Conservation (phyloP, 2,888 invertebrate species). For the Pocota personata region DNA sequence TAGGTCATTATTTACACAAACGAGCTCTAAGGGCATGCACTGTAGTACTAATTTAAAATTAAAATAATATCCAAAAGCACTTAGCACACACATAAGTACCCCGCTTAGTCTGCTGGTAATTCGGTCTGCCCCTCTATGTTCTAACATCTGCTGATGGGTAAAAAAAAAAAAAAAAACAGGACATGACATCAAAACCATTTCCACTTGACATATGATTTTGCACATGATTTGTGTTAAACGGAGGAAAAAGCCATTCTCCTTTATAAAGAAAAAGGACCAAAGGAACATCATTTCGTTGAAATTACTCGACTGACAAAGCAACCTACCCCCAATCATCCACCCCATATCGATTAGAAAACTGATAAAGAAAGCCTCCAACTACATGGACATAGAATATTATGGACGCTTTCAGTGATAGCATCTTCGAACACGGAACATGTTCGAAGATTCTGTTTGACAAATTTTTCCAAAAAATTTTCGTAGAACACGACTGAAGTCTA, state of each 20-base stretch:
- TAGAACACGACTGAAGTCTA: slow-evolving; percentile 1
- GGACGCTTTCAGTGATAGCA: slow-evolving; percentile 6
- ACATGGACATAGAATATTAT: not conserved
- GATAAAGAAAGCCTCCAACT: slow-evolving; percentile 30
- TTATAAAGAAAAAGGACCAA: not conserved
- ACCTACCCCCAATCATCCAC: not conserved
- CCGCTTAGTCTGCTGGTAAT: not conserved
- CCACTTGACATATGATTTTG: slow-evolving; percentile 70
- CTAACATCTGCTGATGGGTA: slow-evolving; percentile 54
- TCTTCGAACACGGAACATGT: not conserved
- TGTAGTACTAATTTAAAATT: slow-evolving; percentile 66
- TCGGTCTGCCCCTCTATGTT: not conserved
- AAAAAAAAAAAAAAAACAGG: slow-evolving; percentile 64
- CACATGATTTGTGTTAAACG: slow-evolving; percentile 57
- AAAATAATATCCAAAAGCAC: slow-evolving; percentile 69
- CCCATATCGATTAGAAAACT: slow-evolving; percentile 39
- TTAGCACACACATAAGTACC: slow-evolving; percentile 31
- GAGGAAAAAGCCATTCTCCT: not conserved
- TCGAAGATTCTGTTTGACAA: not conserved
- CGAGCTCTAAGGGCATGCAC: slow-evolving; percentile 34
- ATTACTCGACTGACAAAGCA: slow-evolving; percentile 46
- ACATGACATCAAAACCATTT: slow-evolving; percentile 69
- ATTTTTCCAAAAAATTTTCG: not conserved
- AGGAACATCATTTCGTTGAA: slow-evolving; percentile 27
- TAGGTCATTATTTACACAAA: slow-evolving; percentile 66